phyloP scores from a whole-genome alignment of 1,140 invertebrate species.

The Solen grandis region DNA sequence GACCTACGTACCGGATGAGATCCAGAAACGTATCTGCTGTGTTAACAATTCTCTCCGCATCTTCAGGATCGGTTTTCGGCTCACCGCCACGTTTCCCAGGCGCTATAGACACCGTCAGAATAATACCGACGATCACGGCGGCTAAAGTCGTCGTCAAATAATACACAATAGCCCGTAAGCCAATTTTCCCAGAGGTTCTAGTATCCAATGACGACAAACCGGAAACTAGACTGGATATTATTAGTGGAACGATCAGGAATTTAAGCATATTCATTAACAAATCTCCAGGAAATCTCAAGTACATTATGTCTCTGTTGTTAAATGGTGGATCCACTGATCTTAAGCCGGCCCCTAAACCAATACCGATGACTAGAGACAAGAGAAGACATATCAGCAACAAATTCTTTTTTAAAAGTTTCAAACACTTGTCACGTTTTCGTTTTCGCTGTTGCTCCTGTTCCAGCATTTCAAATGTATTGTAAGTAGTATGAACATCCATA shows the following conservation, averaged over 20 bases:
- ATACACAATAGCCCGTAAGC: constrained; percentile 89
- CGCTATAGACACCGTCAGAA: constrained; percentile 69
- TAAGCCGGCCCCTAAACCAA: constrained; percentile 64
- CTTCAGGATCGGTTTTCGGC: constrained; percentile 5
- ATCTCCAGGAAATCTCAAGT: constrained; percentile 81
- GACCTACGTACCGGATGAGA: constrained; percentile 88
- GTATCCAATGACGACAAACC: constrained; percentile 74
- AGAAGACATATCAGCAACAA: constrained; percentile 79
- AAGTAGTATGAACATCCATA: too few relatives aligned
- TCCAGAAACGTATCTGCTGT: constrained; percentile 91
- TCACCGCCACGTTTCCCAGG: constrained; percentile 62
- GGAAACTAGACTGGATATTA: constrained; percentile 80
- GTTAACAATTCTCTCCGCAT: constrained; percentile 51
- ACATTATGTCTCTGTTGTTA: constrained; percentile 55
- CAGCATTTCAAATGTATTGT: too few relatives aligned
- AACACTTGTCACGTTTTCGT: not conserved
- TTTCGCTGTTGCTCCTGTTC: too few relatives aligned
- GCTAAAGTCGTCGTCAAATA: constrained; percentile 93
- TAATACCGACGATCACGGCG: constrained; percentile 72
- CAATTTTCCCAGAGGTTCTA: constrained; percentile 71
- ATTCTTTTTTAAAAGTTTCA: constrained; percentile 52
- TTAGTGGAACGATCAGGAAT: constrained; percentile 81
- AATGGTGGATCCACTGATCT: constrained; percentile 55
- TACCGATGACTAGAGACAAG: constrained; percentile 60
- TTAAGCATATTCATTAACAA: constrained; percentile 82